These are phyloP conservation scores for Gasterosteus nipponicus DNA, from an alignment of 2,113 vertebrate genomes.

Conservation along the genomic window DNA sequence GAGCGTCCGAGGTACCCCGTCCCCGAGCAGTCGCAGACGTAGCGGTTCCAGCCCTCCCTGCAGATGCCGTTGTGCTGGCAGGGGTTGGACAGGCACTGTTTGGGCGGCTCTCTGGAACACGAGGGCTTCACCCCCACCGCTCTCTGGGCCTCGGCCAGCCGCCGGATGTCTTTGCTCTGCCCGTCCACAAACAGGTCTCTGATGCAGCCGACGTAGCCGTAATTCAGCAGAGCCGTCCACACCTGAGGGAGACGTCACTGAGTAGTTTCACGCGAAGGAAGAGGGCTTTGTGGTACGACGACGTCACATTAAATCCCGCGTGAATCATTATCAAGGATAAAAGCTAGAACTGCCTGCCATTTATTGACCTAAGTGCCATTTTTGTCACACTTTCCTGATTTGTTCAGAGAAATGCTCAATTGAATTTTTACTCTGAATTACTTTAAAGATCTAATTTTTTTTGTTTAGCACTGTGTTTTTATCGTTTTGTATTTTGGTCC, in stretches of 20 bases:
- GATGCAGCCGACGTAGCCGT: conserved; percentile 97
- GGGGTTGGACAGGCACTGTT: conserved; percentile 98
- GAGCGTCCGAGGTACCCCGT: conserved; percentile 96
- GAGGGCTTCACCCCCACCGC: conserved; percentile 97
- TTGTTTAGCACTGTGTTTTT: not conserved
- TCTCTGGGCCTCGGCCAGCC: conserved; percentile 94
- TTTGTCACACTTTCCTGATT: not conserved
- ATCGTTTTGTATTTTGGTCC: not conserved
- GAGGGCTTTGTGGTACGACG: not conserved
- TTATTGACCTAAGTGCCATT: not conserved
- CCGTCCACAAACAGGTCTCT: conserved; percentile 98
- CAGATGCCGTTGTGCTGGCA: conserved; percentile 97
- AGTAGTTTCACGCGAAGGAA: not conserved
- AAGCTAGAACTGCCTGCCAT: not conserved
- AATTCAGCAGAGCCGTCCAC: conserved; percentile 98
- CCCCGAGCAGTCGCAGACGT: conserved; percentile 97
- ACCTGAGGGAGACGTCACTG: conserved; percentile 82
- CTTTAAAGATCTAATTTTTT: not conserved
- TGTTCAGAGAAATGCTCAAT: not conserved
- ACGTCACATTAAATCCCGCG: not conserved
- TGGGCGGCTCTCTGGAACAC: conserved; percentile 93
- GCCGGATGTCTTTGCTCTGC: conserved; percentile 97
- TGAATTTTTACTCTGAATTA: not conserved
- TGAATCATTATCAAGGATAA: not conserved
- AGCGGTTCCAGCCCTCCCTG: conserved; percentile 98